A percentile compares a stretch with the other conserved stretches of the same genome.
Evolutionary conservation across 2,113 vertebrate genomes (phyloP).

Genomic region (Guaruba guarouba): DNA sequence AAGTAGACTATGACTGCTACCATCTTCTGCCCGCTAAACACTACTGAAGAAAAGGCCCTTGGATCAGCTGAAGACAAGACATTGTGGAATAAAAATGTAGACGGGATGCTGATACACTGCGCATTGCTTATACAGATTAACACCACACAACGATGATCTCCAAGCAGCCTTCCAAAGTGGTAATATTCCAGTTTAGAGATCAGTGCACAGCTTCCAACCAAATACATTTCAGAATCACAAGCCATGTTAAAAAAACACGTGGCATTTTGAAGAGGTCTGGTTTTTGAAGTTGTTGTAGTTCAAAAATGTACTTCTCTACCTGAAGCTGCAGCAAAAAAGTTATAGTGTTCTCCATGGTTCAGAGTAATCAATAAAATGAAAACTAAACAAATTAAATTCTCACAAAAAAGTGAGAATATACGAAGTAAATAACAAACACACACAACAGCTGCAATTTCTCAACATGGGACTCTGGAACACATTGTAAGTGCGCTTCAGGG

Average conservation of each 20-base stretch:
- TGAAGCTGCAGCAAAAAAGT: neutral
- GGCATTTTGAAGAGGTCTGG: neutral
- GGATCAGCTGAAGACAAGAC: neutral
- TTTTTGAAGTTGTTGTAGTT: neutral
- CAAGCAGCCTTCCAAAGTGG: neutral
- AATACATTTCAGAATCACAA: neutral
- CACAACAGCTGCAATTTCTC: neutral
- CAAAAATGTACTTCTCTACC: neutral
- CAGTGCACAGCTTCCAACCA: neutral
- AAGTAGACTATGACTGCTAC: neutral
- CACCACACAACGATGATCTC: neutral
- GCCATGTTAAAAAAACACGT: neutral
- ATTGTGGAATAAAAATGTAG: neutral
- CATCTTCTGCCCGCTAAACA: neutral
- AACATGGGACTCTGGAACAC: neutral
- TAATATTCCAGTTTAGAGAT: neutral
- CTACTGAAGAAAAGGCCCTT: neutral
- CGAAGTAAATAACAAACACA: neutral
- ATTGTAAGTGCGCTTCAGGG: accelerated
- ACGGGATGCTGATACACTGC: neutral
- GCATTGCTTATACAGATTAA: neutral
- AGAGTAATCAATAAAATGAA: neutral
- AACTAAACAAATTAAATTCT: neutral
- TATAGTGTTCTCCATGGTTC: neutral
- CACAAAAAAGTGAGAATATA: neutral